These are phyloP conservation scores for Pimephales promelas DNA, from an alignment of 2,113 vertebrate species.

Conservation along the genomic window DNA sequence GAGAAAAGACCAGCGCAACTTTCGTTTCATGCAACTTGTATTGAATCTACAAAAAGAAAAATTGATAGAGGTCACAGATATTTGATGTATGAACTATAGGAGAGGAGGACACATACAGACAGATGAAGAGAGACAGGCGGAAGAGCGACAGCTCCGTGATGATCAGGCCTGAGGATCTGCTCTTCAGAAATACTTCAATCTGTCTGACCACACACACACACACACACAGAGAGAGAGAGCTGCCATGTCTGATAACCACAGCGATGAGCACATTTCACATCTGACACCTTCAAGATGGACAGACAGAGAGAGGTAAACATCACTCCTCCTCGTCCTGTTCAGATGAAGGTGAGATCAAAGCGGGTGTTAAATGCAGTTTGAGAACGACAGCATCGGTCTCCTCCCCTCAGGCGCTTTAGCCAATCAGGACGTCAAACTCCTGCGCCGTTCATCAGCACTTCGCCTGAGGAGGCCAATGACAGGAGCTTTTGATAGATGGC, in stretches of 20 bases:
- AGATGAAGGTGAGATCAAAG: slow-evolving; percentile 18
- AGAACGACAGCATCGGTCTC: not conserved
- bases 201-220: slow-evolving; percentile 28
- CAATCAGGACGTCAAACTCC: slow-evolving; percentile 39
- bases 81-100: not conserved
- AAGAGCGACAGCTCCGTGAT: not conserved
- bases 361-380: not conserved
- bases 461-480: slow-evolving; percentile 18
- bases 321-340: not conserved
- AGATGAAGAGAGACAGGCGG: not conserved
- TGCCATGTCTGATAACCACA: slow-evolving; percentile 41
- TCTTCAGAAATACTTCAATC: slow-evolving; percentile 35
- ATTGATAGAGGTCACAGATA: not conserved
- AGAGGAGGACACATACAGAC: not conserved
- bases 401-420: slow-evolving; percentile 11
- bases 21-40: too few species aligned
- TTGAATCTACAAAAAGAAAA: not conserved
- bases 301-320: slow-evolving; percentile 26
- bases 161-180: slow-evolving; percentile 8
- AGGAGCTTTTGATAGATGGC: not conserved
- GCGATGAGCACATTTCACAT: slow-evolving; percentile 24
- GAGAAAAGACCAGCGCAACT: too few species aligned
- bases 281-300: slow-evolving; percentile 34
- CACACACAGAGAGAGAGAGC: slow-evolving; percentile 31
- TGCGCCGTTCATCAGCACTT: not conserved